phyloP scores from a whole-genome alignment of 2,888 invertebrate species.

The Apantesis nais region DNA sequence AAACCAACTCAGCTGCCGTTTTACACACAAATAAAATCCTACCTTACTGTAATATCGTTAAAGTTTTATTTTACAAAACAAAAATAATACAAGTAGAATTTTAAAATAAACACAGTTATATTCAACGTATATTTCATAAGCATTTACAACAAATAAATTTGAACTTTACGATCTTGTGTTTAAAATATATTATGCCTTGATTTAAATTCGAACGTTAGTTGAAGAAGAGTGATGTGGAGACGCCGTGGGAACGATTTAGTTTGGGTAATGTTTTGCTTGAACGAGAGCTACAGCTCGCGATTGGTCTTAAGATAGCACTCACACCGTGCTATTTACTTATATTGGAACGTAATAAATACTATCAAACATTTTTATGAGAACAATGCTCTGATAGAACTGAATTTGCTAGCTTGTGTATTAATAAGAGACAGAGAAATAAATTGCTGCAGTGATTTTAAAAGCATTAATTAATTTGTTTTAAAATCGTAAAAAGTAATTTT shows the following conservation, averaged over 20 bases:
- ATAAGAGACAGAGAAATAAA: neutral
- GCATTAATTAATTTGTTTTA: neutral
- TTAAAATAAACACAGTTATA: conserved; percentile 63
- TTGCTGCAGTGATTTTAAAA: neutral
- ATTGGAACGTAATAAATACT: conserved; percentile 53
- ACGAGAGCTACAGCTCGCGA: conserved; percentile 69
- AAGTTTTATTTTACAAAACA: conserved; percentile 7
- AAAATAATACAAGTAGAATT: conserved; percentile 37
- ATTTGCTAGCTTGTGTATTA: conserved; percentile 30
- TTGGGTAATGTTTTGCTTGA: conserved; percentile 65
- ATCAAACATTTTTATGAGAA: conserved; percentile 46
- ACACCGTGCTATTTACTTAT: conserved; percentile 58
- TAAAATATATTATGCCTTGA: conserved; percentile 51
- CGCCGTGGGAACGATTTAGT: conserved; percentile 78
- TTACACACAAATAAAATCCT: conserved; percentile 21
- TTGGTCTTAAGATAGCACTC: conserved; percentile 64
- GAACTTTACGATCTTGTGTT: conserved; percentile 23
- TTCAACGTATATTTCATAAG: conserved; percentile 59
- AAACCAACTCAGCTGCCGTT: too few species aligned
- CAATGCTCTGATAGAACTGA: conserved; percentile 37
- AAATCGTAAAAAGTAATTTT: too few species aligned
- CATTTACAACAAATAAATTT: conserved; percentile 40
- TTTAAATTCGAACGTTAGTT: conserved; percentile 41
- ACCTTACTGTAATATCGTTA: rapidly evolving
- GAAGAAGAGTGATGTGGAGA: conserved; percentile 72